Base-by-base conservation (phyloP, 2,888 invertebrate genomes). In the Celastrina argiolus region DNA sequence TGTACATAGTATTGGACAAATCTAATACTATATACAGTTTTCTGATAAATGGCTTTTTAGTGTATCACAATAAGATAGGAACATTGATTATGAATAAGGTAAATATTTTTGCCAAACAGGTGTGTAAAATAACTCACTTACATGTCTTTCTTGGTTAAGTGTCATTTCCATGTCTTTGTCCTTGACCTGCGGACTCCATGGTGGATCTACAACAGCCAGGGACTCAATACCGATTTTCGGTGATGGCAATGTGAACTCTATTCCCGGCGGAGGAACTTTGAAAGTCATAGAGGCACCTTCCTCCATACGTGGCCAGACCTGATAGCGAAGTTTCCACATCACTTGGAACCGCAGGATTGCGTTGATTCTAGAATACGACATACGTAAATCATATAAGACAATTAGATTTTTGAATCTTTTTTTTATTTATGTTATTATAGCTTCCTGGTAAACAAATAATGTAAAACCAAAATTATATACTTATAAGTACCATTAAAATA, bases 261-360 rank as follows among this genome's bases (percentile, higher is more conserved):
- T 99, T 22, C 98, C 98, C 0, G 99, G 99, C 0, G 99, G 99
- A 0, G 99, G 99, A 1, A 99, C 98, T 92, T 99, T 99, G 84
- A 99, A 99, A 0, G 97, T 95, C 69, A 97, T 88, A 68, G 98
- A 98, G 0, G 99, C 99, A 7, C 97, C 96, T 78, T 99, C 99
- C 84, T 99, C 99, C 99, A 99, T 98, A 68, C 99, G 94, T 0
- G 99, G 98, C 99, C 99, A 99, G 0, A 98, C 98, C 92, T 99
- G 99, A 81, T 97, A 98, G 1, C 99, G 93, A 73, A 97, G 94
- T 79, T 98, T 97, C 99, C 99, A 99, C 72, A 99, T 92, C 1
- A 97, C 96, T 93, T 98, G 96, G 86, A 98, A 98, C 69, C 97
- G 80, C 58, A 92, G 77, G 68, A 92, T 91, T 6, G 91, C 92